Evolutionary conservation across 2,888 invertebrate species (phyloP), one percentile per base, ranked within the genome.

Genomic region (Dryobota labecula): DNA sequence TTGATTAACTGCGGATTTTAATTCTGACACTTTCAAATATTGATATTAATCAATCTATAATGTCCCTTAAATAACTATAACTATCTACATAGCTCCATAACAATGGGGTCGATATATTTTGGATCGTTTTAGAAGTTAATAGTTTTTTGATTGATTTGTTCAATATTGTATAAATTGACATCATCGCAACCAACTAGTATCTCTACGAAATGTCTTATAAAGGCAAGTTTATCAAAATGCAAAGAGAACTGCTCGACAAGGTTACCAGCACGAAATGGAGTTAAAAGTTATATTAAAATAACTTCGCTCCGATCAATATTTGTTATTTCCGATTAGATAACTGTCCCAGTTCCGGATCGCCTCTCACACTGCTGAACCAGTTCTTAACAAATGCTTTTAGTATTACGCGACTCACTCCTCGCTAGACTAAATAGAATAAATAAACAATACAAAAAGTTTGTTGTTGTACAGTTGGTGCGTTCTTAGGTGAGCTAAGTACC

Each of bases 271-370:
- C 27, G 53, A 61, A 56, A 61, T 58, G 20, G 38, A 64, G 11
- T 53, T 58, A 76, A 73, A 63, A 70, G 36, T 70, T 57, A 67
- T 76, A 78, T 58, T 41, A 68, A 76, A 83, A 78, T 73, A 67
- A 43, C 70, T 74, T 58, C 57, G 57, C 67, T 80, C 54, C 72
- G 66, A 80, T 81, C 83, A 78, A 84, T 85, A 81, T 86, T 87
- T 72, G 63, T 82, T 69, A 80, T 86, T 83, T 79, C 70, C 68
- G 87, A 87, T 90, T 89, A 88, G 80, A 84, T 90, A 90, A 90
- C 82, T 84, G 89, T 70, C 83, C 88, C 45, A 88, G 86, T 91
- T 90, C 86, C 87, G 82, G 54, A 57, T 77, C 53, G 73, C 85
- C 86, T 87, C 87, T 89, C 86, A 85, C 87, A 33, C 73, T 68